Evolutionary conservation across 2,888 invertebrate species (phyloP), one percentile per base, ranked within the genome.

Genomic region (Peribatodes rhomboidaria): DNA sequence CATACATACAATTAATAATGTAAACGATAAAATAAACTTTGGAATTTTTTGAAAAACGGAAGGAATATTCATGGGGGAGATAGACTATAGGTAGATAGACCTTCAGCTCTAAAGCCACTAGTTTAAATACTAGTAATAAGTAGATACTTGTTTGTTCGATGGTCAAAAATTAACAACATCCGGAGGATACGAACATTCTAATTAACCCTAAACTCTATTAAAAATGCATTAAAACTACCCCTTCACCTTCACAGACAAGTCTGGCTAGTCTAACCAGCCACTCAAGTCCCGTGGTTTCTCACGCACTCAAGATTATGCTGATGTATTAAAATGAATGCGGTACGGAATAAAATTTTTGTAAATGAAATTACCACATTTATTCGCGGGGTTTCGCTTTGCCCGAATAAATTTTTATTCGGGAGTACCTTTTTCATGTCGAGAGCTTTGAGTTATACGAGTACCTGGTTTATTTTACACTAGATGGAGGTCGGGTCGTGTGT

Each of bases 301-400:
- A 81, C 82, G 83, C 81, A 77, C 78, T 83, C 82, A 79, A 86
- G 81, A 86, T 85, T 88, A 89, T 89, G 86, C 76, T 88, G 87
- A 90, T 86, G 73, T 87, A 89, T 90, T 90, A 86, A 90, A 90
- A 88, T 87, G 74, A 83, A 89, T 88, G 83, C 88, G 82, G 74
- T 74, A 79, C 74, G 81, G 77, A 80, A 79, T 76, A 74, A 76
- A 80, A 74, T 74, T 85, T 83, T 84, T 84, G 84, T 86, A 87
- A 85, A 87, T 86, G 82, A 87, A 86, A 88, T 88, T 86, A 86
- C 85, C 84, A 83, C 86, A 85, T 88, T 87, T 84, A 87, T 88
- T 86, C 84, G 77, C 81, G 73, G 81, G 83, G 81, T 79, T 85
- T 84, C 82, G 80, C 75, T 79, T 78, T 71, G 69, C 74, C 80